Evolutionary conservation across 1,140 invertebrate genomes (phyloP).

Genomic region (Lamellibrachia luymesi): DNA sequence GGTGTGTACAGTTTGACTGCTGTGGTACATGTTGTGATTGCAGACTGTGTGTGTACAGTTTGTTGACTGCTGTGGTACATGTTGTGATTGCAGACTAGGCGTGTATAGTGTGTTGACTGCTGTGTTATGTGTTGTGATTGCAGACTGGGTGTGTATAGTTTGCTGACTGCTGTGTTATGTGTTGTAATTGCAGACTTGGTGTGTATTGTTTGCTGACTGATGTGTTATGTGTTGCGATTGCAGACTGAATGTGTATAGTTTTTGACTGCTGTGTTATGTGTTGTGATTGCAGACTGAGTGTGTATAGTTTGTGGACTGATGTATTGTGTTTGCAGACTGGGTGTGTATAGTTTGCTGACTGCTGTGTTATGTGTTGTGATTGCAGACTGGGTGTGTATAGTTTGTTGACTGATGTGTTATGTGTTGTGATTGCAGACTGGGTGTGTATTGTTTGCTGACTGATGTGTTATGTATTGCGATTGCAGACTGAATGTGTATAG

Average conservation of each 20-base stretch:
- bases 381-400: neutral
- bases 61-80: neutral
- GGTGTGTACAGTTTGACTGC: neutral
- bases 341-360: neutral
- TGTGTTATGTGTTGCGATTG: neutral
- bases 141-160: neutral
- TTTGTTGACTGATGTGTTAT: neutral
- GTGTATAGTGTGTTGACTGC: neutral
- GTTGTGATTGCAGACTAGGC: no score
- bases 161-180: neutral
- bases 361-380: slow-evolving; percentile 28
- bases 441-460: neutral
- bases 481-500: neutral
- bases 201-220: neutral
- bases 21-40: slow-evolving; percentile 28
- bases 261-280: neutral
- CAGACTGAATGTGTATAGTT: neutral
- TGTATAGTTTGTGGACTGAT: no score
- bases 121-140: no score
- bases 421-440: no score
- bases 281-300: no score
- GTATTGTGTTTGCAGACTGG: neutral
- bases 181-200: no score
- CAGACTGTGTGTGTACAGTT: neutral
- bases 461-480: no score